Evolutionary conservation across 2,888 invertebrate genomes (phyloP), one percentile per base, ranked within the genome.

Genomic region (Dryomyza anilis): DNA sequence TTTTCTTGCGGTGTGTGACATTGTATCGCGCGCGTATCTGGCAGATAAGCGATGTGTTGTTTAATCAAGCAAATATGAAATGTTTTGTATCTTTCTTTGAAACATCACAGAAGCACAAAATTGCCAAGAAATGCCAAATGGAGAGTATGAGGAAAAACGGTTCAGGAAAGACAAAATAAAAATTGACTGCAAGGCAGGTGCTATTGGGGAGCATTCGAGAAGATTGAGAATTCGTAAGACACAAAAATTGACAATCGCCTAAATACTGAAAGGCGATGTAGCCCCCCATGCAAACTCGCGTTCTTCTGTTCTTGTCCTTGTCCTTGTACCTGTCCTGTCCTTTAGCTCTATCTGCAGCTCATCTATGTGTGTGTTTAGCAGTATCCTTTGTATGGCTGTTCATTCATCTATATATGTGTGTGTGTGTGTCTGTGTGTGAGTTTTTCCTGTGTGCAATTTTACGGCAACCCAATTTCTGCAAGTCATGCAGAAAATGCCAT

Each of bases 401-500:
- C n/a, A n/a, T n/a, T n/a, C n/a, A n/a, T n/a, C n/a, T n/a, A n/a
- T n/a, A n/a, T n/a, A n/a, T n/a, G n/a, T n/a, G n/a, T n/a, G n/a
- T n/a, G n/a, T n/a, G n/a, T n/a, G 64, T 36, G 46, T 50, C 30
- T 45, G 48, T 16, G 52, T 23, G n/a, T n/a, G n/a, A n/a, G n/a
- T n/a, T n/a, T n/a, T n/a, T n/a, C n/a, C n/a, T n/a, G n/a, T 64
- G 27, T 53, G 64, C 53, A 64, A 64, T 64, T 64, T 64, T 64
- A 64, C 53, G 53, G 64, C 64, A 64, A 58, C 59, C 64, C 64
- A 64, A 64, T 59, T 64, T 59, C 43, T 64, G 52, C 64, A 59
- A 64, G 64, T 64, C 64, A 64, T 64, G 64, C 59, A 64, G 64
- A 64, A 64, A 64, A 64, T 64, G 52, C 64, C 58, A 45, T 59